phyloP scores from a whole-genome alignment of 2,113 vertebrate genomes.

The Castor canadensis region DNA sequence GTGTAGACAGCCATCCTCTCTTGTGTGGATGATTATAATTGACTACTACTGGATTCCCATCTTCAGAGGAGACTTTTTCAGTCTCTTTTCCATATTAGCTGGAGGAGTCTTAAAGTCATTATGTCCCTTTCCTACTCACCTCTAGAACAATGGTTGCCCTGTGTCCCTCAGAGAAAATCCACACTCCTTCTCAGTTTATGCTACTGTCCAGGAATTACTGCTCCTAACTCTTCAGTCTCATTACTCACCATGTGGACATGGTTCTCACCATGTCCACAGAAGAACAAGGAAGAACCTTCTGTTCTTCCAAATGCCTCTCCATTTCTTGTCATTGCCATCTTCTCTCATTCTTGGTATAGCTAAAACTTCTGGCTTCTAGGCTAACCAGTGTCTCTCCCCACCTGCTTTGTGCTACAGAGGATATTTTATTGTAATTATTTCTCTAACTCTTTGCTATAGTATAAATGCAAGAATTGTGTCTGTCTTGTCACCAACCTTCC shows the following conservation, averaged over 20 bases:
- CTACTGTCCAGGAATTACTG: neutral
- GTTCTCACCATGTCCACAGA: too few relatives aligned
- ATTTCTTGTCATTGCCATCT: neutral
- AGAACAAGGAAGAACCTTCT: too few relatives aligned
- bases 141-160: neutral
- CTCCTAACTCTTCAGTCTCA: neutral
- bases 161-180: neutral
- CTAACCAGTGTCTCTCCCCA: neutral
- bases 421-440: neutral
- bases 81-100: neutral
- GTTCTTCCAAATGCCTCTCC: neutral
- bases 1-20: neutral
- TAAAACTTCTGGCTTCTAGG: neutral
- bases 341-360: neutral
- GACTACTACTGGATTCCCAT: neutral
- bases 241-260: neutral
- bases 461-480: neutral
- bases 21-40: neutral
- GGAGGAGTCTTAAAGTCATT: neutral
- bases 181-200: neutral
- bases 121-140: neutral
- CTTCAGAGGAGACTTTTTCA: neutral
- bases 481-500: neutral
- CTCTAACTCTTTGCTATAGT: constrained; percentile 8
- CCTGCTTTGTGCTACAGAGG: neutral